These are phyloP conservation scores for Rhynchonycteris naso DNA, from an alignment of 2,797 vertebrate species.

Conservation along the genomic window DNA sequence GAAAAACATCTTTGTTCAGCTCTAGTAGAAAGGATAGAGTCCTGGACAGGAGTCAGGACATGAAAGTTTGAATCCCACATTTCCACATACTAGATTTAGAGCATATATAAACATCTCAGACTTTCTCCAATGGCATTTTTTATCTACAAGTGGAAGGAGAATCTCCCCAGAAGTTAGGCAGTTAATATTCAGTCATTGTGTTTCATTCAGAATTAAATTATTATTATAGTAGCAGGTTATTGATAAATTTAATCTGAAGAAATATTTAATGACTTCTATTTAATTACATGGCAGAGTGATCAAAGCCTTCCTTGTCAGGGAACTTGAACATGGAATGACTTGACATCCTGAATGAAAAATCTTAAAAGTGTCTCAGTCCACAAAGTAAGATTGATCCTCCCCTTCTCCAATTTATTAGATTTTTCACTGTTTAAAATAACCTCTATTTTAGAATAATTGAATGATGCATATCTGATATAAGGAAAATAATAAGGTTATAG, in stretches of 20 bases:
- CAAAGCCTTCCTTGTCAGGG: not conserved
- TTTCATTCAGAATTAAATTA: not conserved
- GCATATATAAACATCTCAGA: not conserved
- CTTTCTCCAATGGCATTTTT: not conserved
- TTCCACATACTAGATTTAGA: not conserved
- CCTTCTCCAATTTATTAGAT: not conserved
- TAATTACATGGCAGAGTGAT: not conserved
- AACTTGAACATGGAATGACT: not conserved
- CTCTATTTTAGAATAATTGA: not conserved
- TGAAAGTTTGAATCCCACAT: not conserved
- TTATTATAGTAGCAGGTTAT: not conserved
- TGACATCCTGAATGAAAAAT: not conserved
- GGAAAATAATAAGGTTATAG: not conserved
- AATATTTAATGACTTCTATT: not conserved
- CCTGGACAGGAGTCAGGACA: not conserved
- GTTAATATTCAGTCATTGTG: not conserved
- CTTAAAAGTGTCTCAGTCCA: not conserved
- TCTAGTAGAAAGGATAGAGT: not conserved
- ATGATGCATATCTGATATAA: not conserved
- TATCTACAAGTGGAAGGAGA: not conserved
- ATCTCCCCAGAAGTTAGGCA: not conserved
- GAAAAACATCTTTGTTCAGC: not conserved
- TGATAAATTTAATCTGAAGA: not conserved
- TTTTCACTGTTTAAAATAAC: not conserved
- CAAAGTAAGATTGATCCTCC: not conserved